Base-by-base conservation (phyloP, 2,888 invertebrate species). In the Pachycephus smyrnensis region DNA sequence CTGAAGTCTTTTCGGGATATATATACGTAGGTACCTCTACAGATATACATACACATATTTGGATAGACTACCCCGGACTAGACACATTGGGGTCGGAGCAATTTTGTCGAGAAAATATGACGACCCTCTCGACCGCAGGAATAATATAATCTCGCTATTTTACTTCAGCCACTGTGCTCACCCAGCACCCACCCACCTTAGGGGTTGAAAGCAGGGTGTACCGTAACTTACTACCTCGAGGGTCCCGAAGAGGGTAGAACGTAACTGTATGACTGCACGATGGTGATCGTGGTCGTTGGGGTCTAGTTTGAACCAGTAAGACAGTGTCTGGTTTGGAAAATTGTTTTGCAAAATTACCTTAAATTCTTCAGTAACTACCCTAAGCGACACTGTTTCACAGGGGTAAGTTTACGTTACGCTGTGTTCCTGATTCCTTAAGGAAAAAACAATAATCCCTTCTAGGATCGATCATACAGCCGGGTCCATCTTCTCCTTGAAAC, bases 61-160 rank as follows among this genome's bases (percentile, higher is more conserved):
- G 73, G 33, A 76, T 74, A 76, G 68, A 77, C 31, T 77, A n/a
- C 73, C 68, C 69, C 31, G 30, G 35, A 31, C 74, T 36, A 55
- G 68, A 77, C 75, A n/a, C 36, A 78, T 78, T 35, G 31, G 32
- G 68, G 83, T 78, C 80, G 74, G 80, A 78, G 78, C 73, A 87
- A 84, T 86, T 84, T 82, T 81, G 78, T 77, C 75, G 69, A 77
- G 78, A 79, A 87, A 85, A 86, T 86, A 86, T 84, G 83, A 82
- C 82, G 81, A 82, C 81, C 82, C 80, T 81, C 79, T 82, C 84
- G 82, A 85, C 83, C 81, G 83, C 83, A 79, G 82, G 80, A 87
- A 88, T 86, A 87, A 86, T 87, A 87, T 87, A 86, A 89, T 86
- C 85, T 85, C 82, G 85, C 85, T 86, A 86, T 87, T 86, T 86